Base-by-base conservation (phyloP, 2,888 invertebrate species). In the Notodonta ziczac region DNA sequence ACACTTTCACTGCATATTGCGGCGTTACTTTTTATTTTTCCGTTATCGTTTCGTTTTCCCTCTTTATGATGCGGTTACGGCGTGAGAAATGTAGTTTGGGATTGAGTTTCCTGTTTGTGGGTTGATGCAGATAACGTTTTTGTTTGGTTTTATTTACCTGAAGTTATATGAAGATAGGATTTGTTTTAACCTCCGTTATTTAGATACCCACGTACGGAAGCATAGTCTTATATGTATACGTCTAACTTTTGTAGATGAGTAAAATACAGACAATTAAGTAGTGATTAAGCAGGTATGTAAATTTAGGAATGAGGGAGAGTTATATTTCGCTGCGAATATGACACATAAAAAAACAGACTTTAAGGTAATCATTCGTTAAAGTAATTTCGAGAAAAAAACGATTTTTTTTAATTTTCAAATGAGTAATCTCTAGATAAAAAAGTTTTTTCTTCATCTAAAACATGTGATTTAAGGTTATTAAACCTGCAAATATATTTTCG, bases 1-100 rank as follows among this genome's bases (percentile, higher is more conserved):
- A 54, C 60, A 24, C 16, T 52, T 32, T 52, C 24, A 16, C 52
- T 32, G 52, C 32, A 52, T 32, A 52, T 52, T 54, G 51, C 62
- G 61, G 58, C 67, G 55, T 74, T 67, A 63, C 56, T 70, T 74
- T 74, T 73, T 73, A 66, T 70, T 63, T 13, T 60, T 58, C 16
- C 59, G 50, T 63, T 74, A 74, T 74, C 73, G 55, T 65, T 72
- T 63, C 58, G 24, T 61, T 69, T 66, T 70, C 63, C 59, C 61
- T 60, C 50, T 62, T 69, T 72, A 68, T 59, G 70, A 48, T 58
- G 50, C n/a, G 39, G 61, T 61, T 63, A 56, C 65, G 63, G 44
- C 46, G 56, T 40, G 54, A 44, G 59, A 67, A 52, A 52, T 52
- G 32, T 32, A 16, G 52, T 32, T 52, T 52, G 32, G 32, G 32